phyloP scores from a whole-genome alignment of 1,140 invertebrate genomes.

The Drosophila kikkawai region DNA sequence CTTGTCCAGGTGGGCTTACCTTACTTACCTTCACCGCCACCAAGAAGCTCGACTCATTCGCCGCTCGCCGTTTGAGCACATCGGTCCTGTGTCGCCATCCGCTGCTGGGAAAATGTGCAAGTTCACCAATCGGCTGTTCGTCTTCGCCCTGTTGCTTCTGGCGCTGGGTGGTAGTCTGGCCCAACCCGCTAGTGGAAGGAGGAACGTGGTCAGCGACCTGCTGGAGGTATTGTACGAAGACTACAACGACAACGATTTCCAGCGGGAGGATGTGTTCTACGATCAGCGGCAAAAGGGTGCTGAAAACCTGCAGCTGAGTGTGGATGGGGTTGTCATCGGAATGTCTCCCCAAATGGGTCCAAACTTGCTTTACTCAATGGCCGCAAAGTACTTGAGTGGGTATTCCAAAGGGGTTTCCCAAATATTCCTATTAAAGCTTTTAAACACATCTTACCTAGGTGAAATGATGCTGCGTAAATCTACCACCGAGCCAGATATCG shows the following conservation, averaged over 20 bases:
- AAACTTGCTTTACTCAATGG: conserved; percentile 45
- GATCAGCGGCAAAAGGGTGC: conserved; percentile 79
- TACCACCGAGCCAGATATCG: conserved; percentile 17
- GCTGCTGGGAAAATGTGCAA: conserved; percentile 70
- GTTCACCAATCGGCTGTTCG: conserved; percentile 79
- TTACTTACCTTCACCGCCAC: conserved; percentile 43
- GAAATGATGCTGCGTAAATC: conserved; percentile 29
- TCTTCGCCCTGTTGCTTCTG: conserved; percentile 60
- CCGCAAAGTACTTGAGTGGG: conserved; percentile 56
- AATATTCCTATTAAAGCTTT: background rate
- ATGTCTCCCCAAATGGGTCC: conserved; percentile 47
- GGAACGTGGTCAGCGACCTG: conserved; percentile 51
- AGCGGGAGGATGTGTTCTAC: conserved; percentile 70
- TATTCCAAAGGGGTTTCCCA: background rate
- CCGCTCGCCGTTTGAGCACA: conserved; percentile 45
- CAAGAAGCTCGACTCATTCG: conserved; percentile 62
- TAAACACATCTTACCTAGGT: conserved; percentile 1
- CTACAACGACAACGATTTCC: conserved; percentile 61
- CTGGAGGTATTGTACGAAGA: conserved; percentile 69
- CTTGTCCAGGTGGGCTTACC: conserved; percentile 54
- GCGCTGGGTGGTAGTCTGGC: conserved; percentile 13
- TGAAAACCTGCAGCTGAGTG: conserved; percentile 67
- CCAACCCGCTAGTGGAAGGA: conserved; percentile 29
- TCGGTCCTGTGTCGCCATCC: conserved; percentile 51
- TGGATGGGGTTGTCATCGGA: conserved; percentile 76